Conservation (phyloP, 2,888 invertebrate genomes). For the Operophtera brumata region DNA sequence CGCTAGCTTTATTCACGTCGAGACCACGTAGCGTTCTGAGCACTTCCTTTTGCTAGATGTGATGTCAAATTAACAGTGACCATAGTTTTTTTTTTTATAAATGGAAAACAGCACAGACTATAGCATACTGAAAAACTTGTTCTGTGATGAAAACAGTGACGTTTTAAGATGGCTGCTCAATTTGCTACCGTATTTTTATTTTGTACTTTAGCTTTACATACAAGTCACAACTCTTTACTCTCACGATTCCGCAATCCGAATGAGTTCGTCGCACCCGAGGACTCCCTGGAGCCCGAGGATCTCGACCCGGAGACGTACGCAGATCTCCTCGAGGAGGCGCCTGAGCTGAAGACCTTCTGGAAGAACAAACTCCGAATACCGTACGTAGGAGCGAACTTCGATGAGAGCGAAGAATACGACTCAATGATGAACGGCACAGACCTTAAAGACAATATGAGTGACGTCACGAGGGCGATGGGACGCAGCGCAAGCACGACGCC, state of each 20-base stretch:
- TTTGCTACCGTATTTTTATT: constrained; percentile 1
- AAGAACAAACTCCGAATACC: background rate
- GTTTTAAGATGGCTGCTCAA: background rate
- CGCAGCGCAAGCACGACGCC: background rate
- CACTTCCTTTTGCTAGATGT: too few species aligned
- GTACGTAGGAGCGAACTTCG: background rate
- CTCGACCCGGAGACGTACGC: background rate
- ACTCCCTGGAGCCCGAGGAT: background rate
- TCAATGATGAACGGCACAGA: background rate
- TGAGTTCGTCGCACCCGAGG: constrained; percentile 1
- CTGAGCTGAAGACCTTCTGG: background rate
- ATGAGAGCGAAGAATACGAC: constrained; percentile 5
- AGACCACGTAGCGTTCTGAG: too few species aligned
- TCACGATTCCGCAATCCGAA: constrained; percentile 7
- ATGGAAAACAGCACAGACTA: too few species aligned
- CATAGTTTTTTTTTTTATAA: too few species aligned
- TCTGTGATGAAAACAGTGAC: too few species aligned
- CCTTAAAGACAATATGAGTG: background rate
- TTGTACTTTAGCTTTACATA: constrained; percentile 1
- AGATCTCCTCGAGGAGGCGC: constrained; percentile 1
- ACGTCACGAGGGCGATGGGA: background rate
- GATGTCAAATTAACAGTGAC: too few species aligned
- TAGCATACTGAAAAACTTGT: too few species aligned
- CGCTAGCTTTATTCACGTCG: too few species aligned
- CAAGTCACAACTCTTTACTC: background rate